phyloP scores from a whole-genome alignment of 2,113 vertebrate genomes.

The Rhineura floridana region DNA sequence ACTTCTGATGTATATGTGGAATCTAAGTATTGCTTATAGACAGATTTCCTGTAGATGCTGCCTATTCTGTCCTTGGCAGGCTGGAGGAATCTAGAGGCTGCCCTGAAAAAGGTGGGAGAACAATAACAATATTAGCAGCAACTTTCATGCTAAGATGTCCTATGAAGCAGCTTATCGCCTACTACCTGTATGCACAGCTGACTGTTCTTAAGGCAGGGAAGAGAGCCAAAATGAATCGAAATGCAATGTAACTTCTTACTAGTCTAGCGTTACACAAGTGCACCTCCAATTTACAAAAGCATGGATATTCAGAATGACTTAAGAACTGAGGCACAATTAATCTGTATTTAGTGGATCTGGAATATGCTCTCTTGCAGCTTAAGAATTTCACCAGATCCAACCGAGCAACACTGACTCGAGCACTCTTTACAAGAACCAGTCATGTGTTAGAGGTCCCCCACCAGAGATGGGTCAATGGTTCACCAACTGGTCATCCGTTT shows the following conservation, averaged over 20 bases:
- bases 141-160: background rate
- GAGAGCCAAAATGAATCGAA: background rate
- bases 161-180: background rate
- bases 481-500: background rate
- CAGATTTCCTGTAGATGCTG: slow-evolving; percentile 84
- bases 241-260: background rate
- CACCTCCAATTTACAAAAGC: no score
- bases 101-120: slow-evolving; percentile 36
- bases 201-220: background rate
- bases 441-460: background rate
- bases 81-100: slow-evolving; percentile 73
- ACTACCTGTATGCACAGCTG: no score
- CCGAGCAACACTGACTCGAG: no score
- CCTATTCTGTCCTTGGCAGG: slow-evolving; percentile 74
- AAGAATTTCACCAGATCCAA: background rate
- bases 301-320: no score
- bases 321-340: no score
- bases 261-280: no score
- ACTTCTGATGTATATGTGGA: slow-evolving; percentile 79
- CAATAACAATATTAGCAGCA: background rate
- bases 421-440: background rate
- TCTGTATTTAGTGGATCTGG: background rate
- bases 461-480: background rate
- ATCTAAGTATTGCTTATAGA: slow-evolving; percentile 89
- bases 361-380: background rate